Evolutionary conservation across 2,888 invertebrate species (phyloP), one percentile per base, ranked within the genome.

Genomic region (Epinotia bilunana): DNA sequence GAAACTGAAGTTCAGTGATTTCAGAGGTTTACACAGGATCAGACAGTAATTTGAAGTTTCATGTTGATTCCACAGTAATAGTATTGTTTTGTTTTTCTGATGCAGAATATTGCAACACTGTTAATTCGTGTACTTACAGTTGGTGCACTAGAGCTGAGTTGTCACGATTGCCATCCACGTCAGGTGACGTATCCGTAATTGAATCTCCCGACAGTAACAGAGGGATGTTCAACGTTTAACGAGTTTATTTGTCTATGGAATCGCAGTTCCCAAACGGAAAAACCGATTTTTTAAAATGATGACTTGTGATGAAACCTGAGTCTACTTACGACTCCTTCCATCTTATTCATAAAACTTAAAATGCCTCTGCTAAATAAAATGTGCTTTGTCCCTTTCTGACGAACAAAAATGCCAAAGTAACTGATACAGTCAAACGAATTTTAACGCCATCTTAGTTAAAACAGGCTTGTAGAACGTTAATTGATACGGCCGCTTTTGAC

Each of bases 1-100:
- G 53, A 18, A 53, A 23, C 53, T 65, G 53, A 65, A 28, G 68
- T 68, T 73, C 46, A 73, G 70, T 67, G 20, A 72, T 63, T 63
- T 57, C 49, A 61, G 53, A 61, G 53, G 20, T 55, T 65, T 62
- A 39, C 28, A 46, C 60, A 60, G 70, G 62, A 71, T 71, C 53
- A 71, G 60, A 70, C 7, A 16, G 62, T 62, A 18, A 71, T 62
- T 71, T 11, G 23, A 33, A 62, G 62, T 43, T n/a, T 49, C 16
- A 39, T 53, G 65, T 62, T 11, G n/a, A 61, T 53, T 70, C 33
- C 28, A 61, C 62, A 18, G 57, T 55, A 39, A 7, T 9, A 33
- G 33, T 5, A 2, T 16, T 5, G 12, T 13, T 53, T 43, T 3
- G 46, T 12, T 12, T 53, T 53, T 2, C n/a, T 53, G 6, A 16